Base-by-base conservation (phyloP, 2,113 vertebrate genomes). In the Corythornis madagascariensis region DNA sequence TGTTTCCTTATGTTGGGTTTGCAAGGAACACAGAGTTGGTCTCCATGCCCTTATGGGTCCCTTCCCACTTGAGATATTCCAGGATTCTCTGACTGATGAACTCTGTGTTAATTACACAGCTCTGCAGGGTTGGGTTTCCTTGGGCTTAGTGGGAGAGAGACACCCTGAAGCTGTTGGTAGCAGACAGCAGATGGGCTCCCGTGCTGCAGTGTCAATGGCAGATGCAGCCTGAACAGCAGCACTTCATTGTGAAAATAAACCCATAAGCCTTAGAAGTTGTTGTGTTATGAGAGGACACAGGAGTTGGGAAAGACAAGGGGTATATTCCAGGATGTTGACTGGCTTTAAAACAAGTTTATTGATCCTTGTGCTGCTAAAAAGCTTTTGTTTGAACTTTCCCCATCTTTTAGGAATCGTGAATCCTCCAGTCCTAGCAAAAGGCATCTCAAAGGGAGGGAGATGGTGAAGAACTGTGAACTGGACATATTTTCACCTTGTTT, bases 241-340 rank as follows among this genome's bases (percentile, higher is more conserved):
- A 6, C 17, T 59, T 63, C 0, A 0, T 47, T 52, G 26, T 25
- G 29, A 70, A 61, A 83, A 66, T 40, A 73, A 77, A 57, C 40
- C 35, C 55, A 5, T 35, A 20, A 14, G 31, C n/a, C 8, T 0
- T 3, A 53, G 45, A 7, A n/a, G 14, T 63, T 45, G 11, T 61
- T 82, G 24, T 53, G n/a, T 56, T 81, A 9, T 1, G 35, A 7
- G 11, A 57, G 35, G 50, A 52, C 31, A 22, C 2, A 26, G 19
- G 35, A 25, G 13, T 43, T 83, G 25, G 61, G 24, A 75, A 31
- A 65, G 55, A 43, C 61, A 52, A 61, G 45, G n/a, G 3, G 8
- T 11, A 9, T 29, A 14, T 57, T 29, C 16, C 40, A 4, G 40
- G n/a, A 21, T 17, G 22, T 38, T 53, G 25, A n/a, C n/a, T 48